These are phyloP conservation scores for Drosophila hawaiiensis DNA, from an alignment of 2,888 invertebrate species.

Conservation along the genomic window DNA sequence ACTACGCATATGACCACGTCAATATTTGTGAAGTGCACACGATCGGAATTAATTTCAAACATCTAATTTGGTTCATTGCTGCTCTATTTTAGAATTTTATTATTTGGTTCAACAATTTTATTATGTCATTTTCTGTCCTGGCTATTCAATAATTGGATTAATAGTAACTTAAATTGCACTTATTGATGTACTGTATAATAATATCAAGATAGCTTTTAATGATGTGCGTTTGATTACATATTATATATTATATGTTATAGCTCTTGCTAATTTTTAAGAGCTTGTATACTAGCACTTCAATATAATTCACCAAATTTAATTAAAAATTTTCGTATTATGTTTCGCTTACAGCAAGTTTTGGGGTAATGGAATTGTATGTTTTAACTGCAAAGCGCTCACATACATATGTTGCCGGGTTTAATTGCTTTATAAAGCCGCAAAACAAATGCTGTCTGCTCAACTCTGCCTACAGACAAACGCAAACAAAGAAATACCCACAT, in stretches of 20 bases:
- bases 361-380: conserved; percentile 25
- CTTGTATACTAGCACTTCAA: not conserved
- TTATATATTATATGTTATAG: not conserved
- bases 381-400: conserved; percentile 63
- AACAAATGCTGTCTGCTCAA: conserved; percentile 54
- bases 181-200: not conserved
- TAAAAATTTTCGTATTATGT: conserved; percentile 43
- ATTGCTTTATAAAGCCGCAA: conserved; percentile 80
- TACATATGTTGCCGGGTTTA: conserved; percentile 79
- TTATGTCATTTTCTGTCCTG: not conserved
- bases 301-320: conserved; percentile 60
- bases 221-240: not conserved
- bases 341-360: conserved; percentile 18
- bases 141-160: not conserved
- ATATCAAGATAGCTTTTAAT: not conserved
- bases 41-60: not conserved
- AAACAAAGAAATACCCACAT: conserved; percentile 36
- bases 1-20: conserved; percentile 15
- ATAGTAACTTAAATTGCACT: not conserved
- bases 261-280: not conserved
- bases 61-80: not conserved
- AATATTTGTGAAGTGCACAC: not conserved
- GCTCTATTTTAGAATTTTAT: not conserved
- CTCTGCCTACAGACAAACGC: conserved; percentile 23
- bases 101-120: not conserved